These are phyloP conservation scores for Dasypus novemcinctus DNA, from an alignment of 2,113 vertebrate species.

Conservation along the genomic window DNA sequence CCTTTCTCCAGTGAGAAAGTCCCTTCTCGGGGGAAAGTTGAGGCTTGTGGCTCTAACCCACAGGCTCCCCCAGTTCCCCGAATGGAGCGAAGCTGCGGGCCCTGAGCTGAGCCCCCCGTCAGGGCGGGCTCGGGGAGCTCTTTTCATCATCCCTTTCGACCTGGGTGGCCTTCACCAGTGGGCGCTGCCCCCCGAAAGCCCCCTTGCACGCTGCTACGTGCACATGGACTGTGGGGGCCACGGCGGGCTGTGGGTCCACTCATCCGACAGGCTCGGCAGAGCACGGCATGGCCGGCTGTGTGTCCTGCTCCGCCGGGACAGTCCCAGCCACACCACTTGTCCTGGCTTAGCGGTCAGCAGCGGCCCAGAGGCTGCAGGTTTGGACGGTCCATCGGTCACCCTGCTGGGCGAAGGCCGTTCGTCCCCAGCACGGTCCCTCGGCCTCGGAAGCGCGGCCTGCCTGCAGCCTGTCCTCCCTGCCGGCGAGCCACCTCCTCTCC, in stretches of 20 bases:
- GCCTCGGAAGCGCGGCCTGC: slow-evolving; percentile 53
- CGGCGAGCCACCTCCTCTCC: slow-evolving; percentile 7
- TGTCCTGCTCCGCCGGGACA: neutral
- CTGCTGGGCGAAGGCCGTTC: neutral
- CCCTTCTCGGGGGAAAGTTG: slow-evolving; percentile 47
- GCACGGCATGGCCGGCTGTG: too few relatives aligned
- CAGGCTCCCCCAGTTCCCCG: neutral
- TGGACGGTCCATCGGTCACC: neutral
- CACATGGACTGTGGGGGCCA: fast-evolving
- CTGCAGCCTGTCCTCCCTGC: neutral
- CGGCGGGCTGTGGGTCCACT: too few relatives aligned
- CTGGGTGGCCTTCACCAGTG: neutral
- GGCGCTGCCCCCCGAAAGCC: too few relatives aligned
- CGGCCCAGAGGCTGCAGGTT: neutral
- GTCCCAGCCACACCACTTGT: neutral
- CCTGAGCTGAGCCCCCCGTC: too few relatives aligned
- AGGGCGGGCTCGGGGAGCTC: fast-evolving
- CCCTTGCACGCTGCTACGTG: neutral
- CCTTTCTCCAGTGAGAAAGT: slow-evolving; percentile 61
- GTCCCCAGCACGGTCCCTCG: neutral
- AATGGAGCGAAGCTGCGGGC: too few relatives aligned
- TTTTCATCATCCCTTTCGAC: too few relatives aligned
- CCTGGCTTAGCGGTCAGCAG: neutral
- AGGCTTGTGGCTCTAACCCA: neutral
- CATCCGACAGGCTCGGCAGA: neutral